phyloP scores from a whole-genome alignment of 2,113 vertebrate species.

The Gavialis gangeticus region DNA sequence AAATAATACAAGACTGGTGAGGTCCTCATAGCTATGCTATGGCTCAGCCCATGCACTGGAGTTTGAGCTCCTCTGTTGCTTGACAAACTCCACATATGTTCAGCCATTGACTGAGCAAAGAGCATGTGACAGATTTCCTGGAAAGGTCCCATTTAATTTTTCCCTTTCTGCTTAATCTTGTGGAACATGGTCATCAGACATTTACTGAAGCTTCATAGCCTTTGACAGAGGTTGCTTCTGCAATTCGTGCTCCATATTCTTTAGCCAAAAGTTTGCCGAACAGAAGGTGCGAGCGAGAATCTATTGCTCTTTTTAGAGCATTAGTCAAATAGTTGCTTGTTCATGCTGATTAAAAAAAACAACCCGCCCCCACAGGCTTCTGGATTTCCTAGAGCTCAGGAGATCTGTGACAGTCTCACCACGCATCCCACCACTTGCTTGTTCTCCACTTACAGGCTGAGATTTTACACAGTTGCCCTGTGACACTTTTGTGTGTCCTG shows the following conservation, averaged over 20 bases:
- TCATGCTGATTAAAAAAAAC: too few species aligned
- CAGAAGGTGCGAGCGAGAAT: background rate
- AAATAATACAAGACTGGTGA: background rate
- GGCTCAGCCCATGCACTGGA: background rate
- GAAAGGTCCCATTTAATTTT: background rate
- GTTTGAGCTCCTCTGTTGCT: background rate
- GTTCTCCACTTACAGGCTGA: too few species aligned
- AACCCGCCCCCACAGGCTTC: too few species aligned
- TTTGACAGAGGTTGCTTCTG: background rate
- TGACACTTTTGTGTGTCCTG: too few species aligned
- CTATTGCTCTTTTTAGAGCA: background rate
- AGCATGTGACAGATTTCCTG: background rate
- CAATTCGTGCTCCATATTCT: background rate
- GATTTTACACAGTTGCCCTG: too few species aligned
- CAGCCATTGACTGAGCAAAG: background rate
- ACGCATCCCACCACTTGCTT: too few species aligned
- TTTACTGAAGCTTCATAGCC: background rate
- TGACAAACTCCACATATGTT: background rate
- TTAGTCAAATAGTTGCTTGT: background rate
- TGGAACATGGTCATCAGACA: background rate
- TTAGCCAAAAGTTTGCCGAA: background rate
- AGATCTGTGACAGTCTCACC: too few species aligned
- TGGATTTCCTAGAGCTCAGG: too few species aligned
- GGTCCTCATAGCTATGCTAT: background rate
- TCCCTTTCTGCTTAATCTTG: background rate